phyloP scores from a whole-genome alignment of 2,113 vertebrate genomes.

The Danionella cerebrum region DNA sequence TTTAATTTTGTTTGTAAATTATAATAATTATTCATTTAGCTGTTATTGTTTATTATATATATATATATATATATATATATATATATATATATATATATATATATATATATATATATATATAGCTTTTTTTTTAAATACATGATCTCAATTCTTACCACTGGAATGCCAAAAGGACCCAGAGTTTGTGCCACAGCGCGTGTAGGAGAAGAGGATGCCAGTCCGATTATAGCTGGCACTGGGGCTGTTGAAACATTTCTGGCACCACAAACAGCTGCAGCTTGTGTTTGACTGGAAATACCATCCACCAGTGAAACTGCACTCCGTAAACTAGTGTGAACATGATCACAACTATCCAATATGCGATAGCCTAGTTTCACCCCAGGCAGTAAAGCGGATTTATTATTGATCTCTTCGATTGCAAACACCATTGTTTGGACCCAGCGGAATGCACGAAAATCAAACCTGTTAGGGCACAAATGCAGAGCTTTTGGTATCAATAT shows the following conservation, averaged over 20 bases:
- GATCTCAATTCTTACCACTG: conserved; percentile 59
- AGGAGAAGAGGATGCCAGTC: conserved; percentile 63
- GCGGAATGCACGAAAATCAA: conserved; percentile 52
- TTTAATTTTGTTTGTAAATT: too few relatives aligned
- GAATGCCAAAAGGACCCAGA: conserved; percentile 57
- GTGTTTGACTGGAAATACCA: conserved; percentile 4
- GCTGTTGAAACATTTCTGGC: conserved; percentile 43
- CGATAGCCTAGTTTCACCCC: conserved; percentile 45
- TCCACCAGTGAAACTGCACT: conserved; percentile 51
- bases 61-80: too few relatives aligned
- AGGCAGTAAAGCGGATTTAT: conserved; percentile 30
- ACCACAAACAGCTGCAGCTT: not conserved
- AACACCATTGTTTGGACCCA: conserved; percentile 51
- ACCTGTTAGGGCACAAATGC: conserved; percentile 38
- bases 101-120: too few relatives aligned
- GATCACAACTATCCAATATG: conserved; percentile 61
- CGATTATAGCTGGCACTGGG: conserved; percentile 60
- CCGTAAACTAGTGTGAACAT: conserved; percentile 54
- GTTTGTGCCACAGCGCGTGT: conserved; percentile 60
- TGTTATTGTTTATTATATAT: too few relatives aligned
- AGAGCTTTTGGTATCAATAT: not conserved
- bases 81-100: too few relatives aligned
- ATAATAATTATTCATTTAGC: too few relatives aligned
- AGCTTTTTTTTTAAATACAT: too few relatives aligned
- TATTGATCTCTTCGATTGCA: conserved; percentile 48